Conservation (phyloP, 2,113 vertebrate genomes). For the Porphyrio hochstetteri region DNA sequence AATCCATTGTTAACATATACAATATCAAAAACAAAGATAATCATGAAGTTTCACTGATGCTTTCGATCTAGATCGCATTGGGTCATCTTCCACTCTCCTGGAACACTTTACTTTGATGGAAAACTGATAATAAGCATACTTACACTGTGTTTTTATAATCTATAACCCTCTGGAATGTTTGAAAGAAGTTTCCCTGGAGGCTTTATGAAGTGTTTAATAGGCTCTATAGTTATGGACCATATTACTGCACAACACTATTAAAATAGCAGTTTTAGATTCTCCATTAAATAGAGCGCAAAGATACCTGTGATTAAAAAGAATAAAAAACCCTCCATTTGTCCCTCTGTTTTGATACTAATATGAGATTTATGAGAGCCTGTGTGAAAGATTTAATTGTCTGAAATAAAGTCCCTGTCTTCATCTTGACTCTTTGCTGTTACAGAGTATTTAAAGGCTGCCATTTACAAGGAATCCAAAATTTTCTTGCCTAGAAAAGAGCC, state of each 20-base stretch:
- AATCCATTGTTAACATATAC: background rate
- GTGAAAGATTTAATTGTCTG: background rate
- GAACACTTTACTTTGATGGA: slow-evolving; percentile 6
- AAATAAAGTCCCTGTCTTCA: background rate
- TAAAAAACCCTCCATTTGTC: background rate
- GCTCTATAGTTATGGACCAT: slow-evolving; percentile 1
- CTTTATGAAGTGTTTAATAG: slow-evolving; percentile 60
- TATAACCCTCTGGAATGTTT: no score
- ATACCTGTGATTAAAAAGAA: background rate
- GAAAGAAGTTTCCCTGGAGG: slow-evolving; percentile 16
- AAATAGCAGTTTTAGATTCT: slow-evolving; percentile 3
- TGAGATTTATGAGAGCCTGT: background rate
- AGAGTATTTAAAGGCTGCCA: background rate
- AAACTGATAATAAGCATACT: slow-evolving; percentile 33
- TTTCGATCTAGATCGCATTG: background rate
- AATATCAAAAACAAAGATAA: background rate
- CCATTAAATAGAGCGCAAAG: background rate
- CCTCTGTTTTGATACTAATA: background rate
- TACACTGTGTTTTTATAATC: no score
- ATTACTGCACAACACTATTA: slow-evolving; percentile 43
- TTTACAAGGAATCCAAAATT: background rate
- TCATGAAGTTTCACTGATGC: background rate
- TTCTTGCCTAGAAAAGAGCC: background rate
- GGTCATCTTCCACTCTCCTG: background rate
- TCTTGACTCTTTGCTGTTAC: background rate